phyloP scores from a whole-genome alignment of 1,140 invertebrate genomes.

The Colletes latitarsis region DNA sequence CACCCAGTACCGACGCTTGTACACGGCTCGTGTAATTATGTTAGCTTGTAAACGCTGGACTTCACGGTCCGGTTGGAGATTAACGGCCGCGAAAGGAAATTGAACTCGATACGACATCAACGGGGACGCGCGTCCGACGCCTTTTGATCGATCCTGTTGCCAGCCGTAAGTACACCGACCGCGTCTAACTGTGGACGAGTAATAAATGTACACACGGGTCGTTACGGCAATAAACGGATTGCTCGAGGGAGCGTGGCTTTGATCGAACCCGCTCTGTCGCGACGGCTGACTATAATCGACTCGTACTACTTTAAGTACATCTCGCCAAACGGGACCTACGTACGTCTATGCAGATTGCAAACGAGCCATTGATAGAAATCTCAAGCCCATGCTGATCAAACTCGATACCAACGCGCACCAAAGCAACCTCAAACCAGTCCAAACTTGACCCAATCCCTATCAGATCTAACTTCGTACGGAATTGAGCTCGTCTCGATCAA shows the following conservation, averaged over 20 bases:
- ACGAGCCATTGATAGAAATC: too few species aligned
- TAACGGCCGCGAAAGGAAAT: background rate
- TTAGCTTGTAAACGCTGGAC: background rate
- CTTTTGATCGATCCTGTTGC: slow-evolving; percentile 6
- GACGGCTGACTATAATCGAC: background rate
- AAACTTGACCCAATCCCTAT: too few species aligned
- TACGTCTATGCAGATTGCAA: too few species aligned
- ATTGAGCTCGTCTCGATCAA: background rate
- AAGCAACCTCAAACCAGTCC: too few species aligned
- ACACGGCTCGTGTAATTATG: background rate
- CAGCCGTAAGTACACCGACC: background rate
- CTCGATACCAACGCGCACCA: too few species aligned
- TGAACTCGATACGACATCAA: background rate
- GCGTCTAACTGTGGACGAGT: background rate
- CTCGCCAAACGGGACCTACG: too few species aligned
- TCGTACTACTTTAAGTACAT: slow-evolving; percentile 2
- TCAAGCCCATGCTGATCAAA: too few species aligned
- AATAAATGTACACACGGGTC: background rate
- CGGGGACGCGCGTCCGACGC: background rate
- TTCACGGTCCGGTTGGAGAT: too few species aligned
- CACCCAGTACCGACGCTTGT: background rate
- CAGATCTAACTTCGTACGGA: too few species aligned
- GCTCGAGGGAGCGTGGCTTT: background rate
- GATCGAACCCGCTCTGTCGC: background rate
- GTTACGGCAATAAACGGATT: background rate